Base-by-base conservation (phyloP, 2,113 vertebrate genomes). In the Periophthalmodon schlosseri region DNA sequence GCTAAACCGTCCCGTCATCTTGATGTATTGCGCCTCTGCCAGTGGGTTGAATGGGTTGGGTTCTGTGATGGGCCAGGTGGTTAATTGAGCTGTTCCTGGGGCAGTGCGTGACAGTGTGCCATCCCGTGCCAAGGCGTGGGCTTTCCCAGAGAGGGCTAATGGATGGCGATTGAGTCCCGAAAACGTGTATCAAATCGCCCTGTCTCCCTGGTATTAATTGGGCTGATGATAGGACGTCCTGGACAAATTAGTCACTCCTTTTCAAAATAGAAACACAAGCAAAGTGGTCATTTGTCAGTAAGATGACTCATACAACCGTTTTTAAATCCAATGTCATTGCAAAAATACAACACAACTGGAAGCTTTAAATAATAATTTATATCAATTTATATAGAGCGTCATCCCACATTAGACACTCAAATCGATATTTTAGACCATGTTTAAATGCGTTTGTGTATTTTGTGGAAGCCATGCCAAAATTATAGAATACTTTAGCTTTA, bases 51-150 rank as follows among this genome's bases (percentile, higher is more conserved):
- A 82, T 74, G 54, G 36, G 49, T 58, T 36, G 14, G 60, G 60
- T 76, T 78, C 83, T 77, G 74, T 57, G 81, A 88, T 75, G 49
- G 74, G 79, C 86, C 86, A 87, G 86, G 86, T 87, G 89, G 87
- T 77, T 91, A 83, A 91, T 89, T 91, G 89, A 89, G 88, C 81
- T 87, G 84, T 92, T 84, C 84, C 78, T 84, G 86, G 72, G 72
- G 76, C 84, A 74, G 82, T 44, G 83, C 83, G 77, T 89, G 88
- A 82, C 83, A 84, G 85, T 72, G 72, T 87, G 89, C 85, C 84
- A 80, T 74, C 69, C 75, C 65, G 69, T 91, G 90, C 89, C 89
- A 92, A 87, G 80, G 82, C 84, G 83, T 69, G 73, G 72, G 64
- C n/a, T 86, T 91, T 91, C 90, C 87, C 88, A 89, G 76, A 83